phyloP scores from a whole-genome alignment of 2,888 invertebrate genomes.

The Phragmatobia fuliginosa region DNA sequence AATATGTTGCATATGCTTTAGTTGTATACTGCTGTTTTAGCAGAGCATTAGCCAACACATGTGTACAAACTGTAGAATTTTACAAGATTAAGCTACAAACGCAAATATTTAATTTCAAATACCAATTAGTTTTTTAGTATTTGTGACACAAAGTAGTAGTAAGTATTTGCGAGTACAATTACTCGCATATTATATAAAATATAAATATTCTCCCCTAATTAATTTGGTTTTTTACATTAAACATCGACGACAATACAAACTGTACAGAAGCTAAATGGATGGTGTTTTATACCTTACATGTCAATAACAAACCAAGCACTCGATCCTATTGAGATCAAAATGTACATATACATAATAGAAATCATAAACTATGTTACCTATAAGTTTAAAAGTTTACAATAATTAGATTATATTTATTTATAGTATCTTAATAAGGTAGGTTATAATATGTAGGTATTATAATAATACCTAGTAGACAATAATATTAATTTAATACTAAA shows the following conservation, averaged over 20 bases:
- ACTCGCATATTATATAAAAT: slow-evolving; percentile 32
- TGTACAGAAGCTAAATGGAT: slow-evolving; percentile 84
- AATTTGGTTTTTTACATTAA: slow-evolving; percentile 46
- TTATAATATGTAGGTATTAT: slow-evolving; percentile 44
- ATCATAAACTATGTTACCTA: slow-evolving; percentile 50
- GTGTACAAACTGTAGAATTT: slow-evolving; percentile 32
- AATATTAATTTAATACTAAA: slow-evolving; percentile 73
- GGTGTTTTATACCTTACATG: slow-evolving; percentile 86
- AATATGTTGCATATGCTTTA: no score
- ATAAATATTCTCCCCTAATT: slow-evolving; percentile 26
- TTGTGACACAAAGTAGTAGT: slow-evolving; percentile 30
- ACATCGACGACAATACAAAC: slow-evolving; percentile 77
- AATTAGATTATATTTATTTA: slow-evolving; percentile 53
- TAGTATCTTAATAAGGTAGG: slow-evolving; percentile 62
- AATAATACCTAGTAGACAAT: slow-evolving; percentile 51
- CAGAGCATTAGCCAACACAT: background rate
- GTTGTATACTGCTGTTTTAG: background rate
- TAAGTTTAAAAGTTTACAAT: slow-evolving; percentile 32
- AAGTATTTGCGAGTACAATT: slow-evolving; percentile 31
- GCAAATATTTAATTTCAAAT: slow-evolving; percentile 38
- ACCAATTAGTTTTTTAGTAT: slow-evolving; percentile 58
- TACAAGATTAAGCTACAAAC: slow-evolving; percentile 54
- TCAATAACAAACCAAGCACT: slow-evolving; percentile 77
- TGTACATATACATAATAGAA: slow-evolving; percentile 78
- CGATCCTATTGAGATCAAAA: slow-evolving; percentile 86